Evolutionary conservation across 1,140 invertebrate species (phyloP).

Genomic region (Drosophila lini): DNA sequence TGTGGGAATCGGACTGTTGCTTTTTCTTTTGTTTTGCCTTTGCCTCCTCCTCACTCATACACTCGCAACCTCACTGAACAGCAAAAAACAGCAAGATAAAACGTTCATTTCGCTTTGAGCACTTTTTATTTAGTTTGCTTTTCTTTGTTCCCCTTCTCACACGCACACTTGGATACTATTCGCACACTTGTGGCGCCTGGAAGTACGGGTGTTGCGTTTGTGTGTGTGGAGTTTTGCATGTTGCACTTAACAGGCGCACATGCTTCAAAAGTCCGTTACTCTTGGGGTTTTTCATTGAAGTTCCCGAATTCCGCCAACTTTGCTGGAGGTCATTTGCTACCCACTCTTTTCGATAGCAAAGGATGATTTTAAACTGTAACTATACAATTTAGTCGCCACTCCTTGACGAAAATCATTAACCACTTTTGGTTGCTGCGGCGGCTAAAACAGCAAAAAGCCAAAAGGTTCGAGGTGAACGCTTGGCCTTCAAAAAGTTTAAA

Average conservation of each 20-base stretch:
- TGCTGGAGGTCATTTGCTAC: constrained; percentile 56
- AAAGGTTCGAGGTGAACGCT: constrained; percentile 59
- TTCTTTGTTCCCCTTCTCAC: constrained; percentile 55
- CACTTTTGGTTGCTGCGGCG: constrained; percentile 6
- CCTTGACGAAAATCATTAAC: constrained; percentile 14
- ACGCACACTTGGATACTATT: constrained; percentile 22
- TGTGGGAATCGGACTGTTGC: constrained; percentile 46
- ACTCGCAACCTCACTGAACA: constrained; percentile 9
- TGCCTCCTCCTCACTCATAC: constrained; percentile 14
- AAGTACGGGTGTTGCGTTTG: neutral
- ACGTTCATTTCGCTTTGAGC: constrained; percentile 46
- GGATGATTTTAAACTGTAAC: neutral
- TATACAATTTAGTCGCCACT: neutral
- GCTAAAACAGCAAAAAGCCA: constrained; percentile 40
- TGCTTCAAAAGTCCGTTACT: constrained; percentile 27
- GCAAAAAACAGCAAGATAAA: constrained; percentile 23
- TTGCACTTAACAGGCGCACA: constrained; percentile 69
- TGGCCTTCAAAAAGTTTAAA: constrained; percentile 77
- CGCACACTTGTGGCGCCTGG: constrained; percentile 49
- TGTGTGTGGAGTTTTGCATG: constrained; percentile 48
- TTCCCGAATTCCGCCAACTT: constrained; percentile 9
- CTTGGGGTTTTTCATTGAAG: constrained; percentile 1
- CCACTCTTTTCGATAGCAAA: neutral
- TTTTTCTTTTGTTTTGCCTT: constrained; percentile 29
- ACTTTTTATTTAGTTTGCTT: constrained; percentile 61